Conservation (phyloP, 2,113 vertebrate genomes). For the Siniperca knerii region DNA sequence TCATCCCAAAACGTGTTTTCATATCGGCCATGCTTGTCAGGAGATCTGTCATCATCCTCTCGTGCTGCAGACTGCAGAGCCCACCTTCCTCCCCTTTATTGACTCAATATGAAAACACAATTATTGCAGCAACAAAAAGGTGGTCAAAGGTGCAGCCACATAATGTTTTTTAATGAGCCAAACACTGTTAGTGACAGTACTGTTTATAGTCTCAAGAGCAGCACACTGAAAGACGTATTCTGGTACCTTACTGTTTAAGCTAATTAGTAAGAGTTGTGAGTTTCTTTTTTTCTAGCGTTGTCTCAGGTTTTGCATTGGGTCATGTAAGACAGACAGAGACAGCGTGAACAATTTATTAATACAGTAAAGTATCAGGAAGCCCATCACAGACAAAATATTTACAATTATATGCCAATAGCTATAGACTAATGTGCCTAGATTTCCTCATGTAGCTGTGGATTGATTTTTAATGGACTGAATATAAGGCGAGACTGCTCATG, state of each 20-base stretch:
- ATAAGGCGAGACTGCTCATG: conserved; percentile 16
- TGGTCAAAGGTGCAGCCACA: conserved; percentile 54
- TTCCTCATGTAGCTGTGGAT: conserved; percentile 5
- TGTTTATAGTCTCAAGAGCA: neutral
- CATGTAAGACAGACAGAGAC: neutral
- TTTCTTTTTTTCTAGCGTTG: neutral
- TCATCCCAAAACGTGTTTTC: conserved; percentile 37
- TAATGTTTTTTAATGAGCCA: conserved; percentile 70
- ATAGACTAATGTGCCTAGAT: neutral
- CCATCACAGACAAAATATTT: neutral
- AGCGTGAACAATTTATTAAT: neutral
- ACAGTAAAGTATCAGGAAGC: neutral
- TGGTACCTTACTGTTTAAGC: neutral
- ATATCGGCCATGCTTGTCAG: neutral
- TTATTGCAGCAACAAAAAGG: conserved; percentile 52
- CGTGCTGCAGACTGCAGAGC: conserved; percentile 13
- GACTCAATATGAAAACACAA: conserved; percentile 67
- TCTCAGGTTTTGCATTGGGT: neutral
- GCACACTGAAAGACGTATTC: neutral
- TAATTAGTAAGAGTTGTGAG: neutral
- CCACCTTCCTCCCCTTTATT: conserved; percentile 68
- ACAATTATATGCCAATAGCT: neutral
- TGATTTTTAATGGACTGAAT: conserved; percentile 4
- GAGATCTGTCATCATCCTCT: conserved; percentile 45
- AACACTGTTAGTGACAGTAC: conserved; percentile 26